These are phyloP conservation scores for Hystrix cristata DNA, from an alignment of 2,113 vertebrate genomes.

Conservation along the genomic window DNA sequence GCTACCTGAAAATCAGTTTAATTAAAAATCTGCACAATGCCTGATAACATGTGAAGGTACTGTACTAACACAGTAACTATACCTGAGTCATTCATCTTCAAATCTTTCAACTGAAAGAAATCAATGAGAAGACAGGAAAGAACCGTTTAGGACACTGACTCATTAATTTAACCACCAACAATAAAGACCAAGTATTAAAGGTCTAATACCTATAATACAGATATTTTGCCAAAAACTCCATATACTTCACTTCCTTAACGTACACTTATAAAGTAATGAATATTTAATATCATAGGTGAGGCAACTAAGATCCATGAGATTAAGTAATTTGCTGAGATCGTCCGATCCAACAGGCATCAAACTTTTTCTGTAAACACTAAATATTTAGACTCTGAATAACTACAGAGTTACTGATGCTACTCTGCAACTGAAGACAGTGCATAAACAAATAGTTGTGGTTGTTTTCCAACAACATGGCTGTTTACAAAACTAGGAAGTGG, in stretches of 20 bases:
- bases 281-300: background rate
- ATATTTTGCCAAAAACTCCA: background rate
- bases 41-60: background rate
- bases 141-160: background rate
- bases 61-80: background rate
- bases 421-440: background rate
- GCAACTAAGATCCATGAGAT: conserved; percentile 28
- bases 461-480: background rate
- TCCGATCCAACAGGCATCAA: background rate
- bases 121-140: background rate
- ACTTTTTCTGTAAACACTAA: background rate
- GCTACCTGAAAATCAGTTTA: background rate
- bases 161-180: background rate
- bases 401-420: background rate
- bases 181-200: conserved; percentile 17
- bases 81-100: background rate
- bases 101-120: background rate
- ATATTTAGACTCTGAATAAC: conserved; percentile 29
- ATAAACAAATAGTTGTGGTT: background rate
- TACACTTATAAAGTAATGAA: background rate
- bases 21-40: background rate
- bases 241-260: background rate
- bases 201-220: background rate
- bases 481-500: background rate
- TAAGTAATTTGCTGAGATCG: background rate